Conservation (phyloP, 1,140 invertebrate species). For the Pseudomyrmex pallidus region DNA sequence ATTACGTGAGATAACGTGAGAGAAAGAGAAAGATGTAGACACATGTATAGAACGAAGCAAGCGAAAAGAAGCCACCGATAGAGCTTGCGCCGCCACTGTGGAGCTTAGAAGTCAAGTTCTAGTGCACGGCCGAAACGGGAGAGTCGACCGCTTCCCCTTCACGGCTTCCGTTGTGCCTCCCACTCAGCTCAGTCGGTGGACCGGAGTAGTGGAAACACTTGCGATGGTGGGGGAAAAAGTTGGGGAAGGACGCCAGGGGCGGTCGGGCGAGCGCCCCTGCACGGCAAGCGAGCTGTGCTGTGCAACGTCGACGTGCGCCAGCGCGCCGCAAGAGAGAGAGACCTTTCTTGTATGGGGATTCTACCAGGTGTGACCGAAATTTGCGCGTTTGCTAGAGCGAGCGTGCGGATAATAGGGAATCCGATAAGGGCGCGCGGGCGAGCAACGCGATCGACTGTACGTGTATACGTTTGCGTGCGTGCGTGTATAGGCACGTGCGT, state of each 20-base stretch:
- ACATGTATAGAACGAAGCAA: not conserved
- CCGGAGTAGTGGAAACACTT: slow-evolving; percentile 34
- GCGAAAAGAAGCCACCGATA: slow-evolving; percentile 51
- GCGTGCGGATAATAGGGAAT: slow-evolving; percentile 41
- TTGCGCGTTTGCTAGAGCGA: slow-evolving; percentile 43
- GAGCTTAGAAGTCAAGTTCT: slow-evolving; percentile 75
- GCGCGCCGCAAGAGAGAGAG: not conserved
- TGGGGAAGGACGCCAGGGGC: not conserved
- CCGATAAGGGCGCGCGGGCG: slow-evolving; percentile 24
- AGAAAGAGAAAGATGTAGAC: not conserved
- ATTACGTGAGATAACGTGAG: not conserved
- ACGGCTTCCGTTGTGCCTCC: not conserved
- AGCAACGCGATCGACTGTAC: no score
- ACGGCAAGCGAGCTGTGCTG: slow-evolving; percentile 10
- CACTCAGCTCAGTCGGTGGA: not conserved
- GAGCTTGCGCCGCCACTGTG: slow-evolving; percentile 68
- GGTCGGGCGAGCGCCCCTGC: slow-evolving; percentile 24
- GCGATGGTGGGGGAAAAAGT: slow-evolving; percentile 37
- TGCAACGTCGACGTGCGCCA: slow-evolving; percentile 70
- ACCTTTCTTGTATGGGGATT: slow-evolving; percentile 50
- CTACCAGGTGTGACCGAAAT: slow-evolving; percentile 73
- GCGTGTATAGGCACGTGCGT: slow-evolving; percentile 1
- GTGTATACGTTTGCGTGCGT: not conserved
- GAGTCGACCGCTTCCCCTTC: slow-evolving; percentile 66
- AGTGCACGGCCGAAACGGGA: slow-evolving; percentile 74